A percentile compares a stretch with the other conserved stretches of the same genome.
Conservation (phyloP, 2,797 vertebrate genomes). For the Myioborus miniatus region DNA sequence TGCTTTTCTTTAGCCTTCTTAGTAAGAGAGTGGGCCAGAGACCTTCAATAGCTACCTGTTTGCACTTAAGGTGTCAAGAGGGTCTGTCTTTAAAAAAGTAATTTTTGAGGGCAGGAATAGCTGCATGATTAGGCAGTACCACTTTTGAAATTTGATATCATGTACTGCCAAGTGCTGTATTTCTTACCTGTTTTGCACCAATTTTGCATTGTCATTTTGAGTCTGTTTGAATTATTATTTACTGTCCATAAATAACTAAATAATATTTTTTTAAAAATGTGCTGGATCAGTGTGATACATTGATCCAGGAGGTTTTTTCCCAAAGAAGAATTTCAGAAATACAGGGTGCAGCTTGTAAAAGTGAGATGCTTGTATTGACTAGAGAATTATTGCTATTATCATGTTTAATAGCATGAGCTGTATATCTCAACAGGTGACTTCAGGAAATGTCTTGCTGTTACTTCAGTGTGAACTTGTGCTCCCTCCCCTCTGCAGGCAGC, state of each 20-base stretch:
- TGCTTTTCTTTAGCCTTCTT: background rate
- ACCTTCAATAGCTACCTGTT: background rate
- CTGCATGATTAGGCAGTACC: background rate
- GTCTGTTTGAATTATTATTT: background rate
- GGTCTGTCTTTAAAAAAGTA: background rate
- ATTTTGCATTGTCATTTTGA: background rate
- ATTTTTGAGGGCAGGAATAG: background rate
- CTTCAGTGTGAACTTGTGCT: background rate
- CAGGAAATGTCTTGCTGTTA: background rate
- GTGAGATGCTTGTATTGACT: background rate
- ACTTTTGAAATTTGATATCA: background rate
- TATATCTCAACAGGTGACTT: background rate
- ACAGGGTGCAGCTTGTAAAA: background rate
- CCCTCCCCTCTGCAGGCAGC: background rate
- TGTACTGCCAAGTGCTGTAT: background rate
- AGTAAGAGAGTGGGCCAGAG: background rate
- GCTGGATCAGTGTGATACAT: background rate
- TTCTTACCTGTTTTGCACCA: background rate
- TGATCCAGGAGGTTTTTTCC: background rate
- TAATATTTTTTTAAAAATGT: background rate
- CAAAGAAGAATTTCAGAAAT: background rate
- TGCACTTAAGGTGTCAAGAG: background rate
- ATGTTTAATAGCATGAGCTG: background rate
- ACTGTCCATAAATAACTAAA: background rate
- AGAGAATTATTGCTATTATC: background rate